A percentile compares a stretch with the other conserved stretches of the same genome.
Conservation (phyloP, 2,797 vertebrate genomes). For the Octomys mimax region DNA sequence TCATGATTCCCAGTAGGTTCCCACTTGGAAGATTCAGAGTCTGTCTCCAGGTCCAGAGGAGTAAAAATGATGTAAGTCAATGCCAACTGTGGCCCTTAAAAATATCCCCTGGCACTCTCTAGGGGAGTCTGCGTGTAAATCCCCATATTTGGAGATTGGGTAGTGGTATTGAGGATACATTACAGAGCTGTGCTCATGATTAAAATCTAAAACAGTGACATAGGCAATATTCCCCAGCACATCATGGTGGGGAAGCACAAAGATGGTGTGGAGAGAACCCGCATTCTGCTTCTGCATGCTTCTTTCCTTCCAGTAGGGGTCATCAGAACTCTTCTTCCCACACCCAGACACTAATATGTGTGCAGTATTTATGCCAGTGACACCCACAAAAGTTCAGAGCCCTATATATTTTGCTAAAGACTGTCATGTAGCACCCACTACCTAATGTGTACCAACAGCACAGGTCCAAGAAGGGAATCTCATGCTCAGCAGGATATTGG, state of each 20-base stretch:
- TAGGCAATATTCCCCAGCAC: background rate
- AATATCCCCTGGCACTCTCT: background rate
- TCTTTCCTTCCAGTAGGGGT: background rate
- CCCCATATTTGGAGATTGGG: background rate
- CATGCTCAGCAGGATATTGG: background rate
- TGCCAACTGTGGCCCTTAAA: background rate
- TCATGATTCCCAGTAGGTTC: rapidly evolving
- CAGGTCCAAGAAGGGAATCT: background rate
- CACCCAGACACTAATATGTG: background rate
- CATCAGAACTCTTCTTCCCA: too few relatives aligned
- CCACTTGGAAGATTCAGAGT: background rate
- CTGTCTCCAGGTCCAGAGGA: too few relatives aligned
- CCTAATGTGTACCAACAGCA: background rate
- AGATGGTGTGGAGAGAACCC: background rate
- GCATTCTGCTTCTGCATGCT: background rate
- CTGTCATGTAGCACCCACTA: too few relatives aligned
- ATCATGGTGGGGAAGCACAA: background rate
- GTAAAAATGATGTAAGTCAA: background rate
- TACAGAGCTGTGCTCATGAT: too few relatives aligned
- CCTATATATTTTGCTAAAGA: background rate
- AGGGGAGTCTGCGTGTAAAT: rapidly evolving
- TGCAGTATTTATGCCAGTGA: background rate
- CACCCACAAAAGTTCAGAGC: background rate
- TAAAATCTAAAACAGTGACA: too few relatives aligned
- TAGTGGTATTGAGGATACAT: background rate